Evolutionary conservation across 2,888 invertebrate genomes (phyloP), one percentile per base, ranked within the genome.

Genomic region (Resseliella maxima): DNA sequence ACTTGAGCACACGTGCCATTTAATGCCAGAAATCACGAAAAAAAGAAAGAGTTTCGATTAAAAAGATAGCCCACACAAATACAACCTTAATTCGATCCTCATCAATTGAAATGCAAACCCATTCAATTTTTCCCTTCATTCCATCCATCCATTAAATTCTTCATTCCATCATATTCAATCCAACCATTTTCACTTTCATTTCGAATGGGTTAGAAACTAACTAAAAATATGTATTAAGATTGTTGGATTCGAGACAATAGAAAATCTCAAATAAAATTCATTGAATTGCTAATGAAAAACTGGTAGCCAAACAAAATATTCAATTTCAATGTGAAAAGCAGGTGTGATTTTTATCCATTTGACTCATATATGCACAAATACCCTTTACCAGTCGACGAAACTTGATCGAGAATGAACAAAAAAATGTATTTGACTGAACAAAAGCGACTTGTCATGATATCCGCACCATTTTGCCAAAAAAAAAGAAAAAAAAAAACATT

Each of bases 361-460:
- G 38, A 83, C 18, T 83, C 38, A 83, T 59, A 81, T 72, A 31
- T 72, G 21, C 1, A 31, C 3, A 24, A 3, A n/a, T 83, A 83
- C 83, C 83, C 83, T 83, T 83, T 83, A 83, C 36, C 83, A n/a
- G 35, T 81, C 35, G 6, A 6, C 35, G 38, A 83, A 72, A 72
- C 72, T 10, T 0, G 5, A 83, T 38, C 24, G 24, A 2, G 46
- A 6, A 50, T 50, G 18, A 6, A 50, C 1, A 83, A 83, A 36
- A 83, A 38, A 83, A 24, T n/a, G 38, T 27, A n/a, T 8, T 8
- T 12, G 41, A 41, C 41, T 8, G 38, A 83, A 72, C 72, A 72
- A 72, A 83, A 83, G 36, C 41, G 83, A 83, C 83, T 83, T 83
- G 83, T 83, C 83, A 83, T 83, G 83, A 83, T 83, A 83, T 83